Conservation (phyloP, 2,888 invertebrate species). For the Yponomeuta sedellus region DNA sequence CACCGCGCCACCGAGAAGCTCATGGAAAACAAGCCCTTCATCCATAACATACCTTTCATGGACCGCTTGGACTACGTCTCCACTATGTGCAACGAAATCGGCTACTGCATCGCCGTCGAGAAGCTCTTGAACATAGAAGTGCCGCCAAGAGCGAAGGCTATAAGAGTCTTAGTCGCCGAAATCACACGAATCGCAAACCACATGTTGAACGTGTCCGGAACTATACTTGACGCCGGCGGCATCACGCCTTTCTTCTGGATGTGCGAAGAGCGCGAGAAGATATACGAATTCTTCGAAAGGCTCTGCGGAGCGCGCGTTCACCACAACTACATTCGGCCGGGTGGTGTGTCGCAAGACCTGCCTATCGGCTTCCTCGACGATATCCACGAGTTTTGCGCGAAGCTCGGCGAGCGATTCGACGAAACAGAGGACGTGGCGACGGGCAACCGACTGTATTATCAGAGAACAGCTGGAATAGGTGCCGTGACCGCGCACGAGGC, state of each 20-base stretch:
- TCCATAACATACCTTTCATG: slow-evolving; percentile 89
- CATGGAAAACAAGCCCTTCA: slow-evolving; percentile 92
- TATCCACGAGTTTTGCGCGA: slow-evolving; percentile 80
- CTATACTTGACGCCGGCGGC: slow-evolving; percentile 88
- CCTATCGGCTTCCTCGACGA: slow-evolving; percentile 85
- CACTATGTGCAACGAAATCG: slow-evolving; percentile 88
- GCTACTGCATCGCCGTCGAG: slow-evolving; percentile 87
- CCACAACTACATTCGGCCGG: slow-evolving; percentile 87
- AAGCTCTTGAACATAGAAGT: slow-evolving; percentile 86
- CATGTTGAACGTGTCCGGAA: slow-evolving; percentile 83
- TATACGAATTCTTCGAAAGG: slow-evolving; percentile 90
- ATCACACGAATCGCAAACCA: slow-evolving; percentile 88
- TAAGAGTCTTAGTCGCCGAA: slow-evolving; percentile 86
- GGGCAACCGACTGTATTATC: slow-evolving; percentile 80
- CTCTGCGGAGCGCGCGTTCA: slow-evolving; percentile 90
- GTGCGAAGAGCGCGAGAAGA: slow-evolving; percentile 91
- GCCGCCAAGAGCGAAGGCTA: slow-evolving; percentile 87
- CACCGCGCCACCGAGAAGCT: slow-evolving; percentile 94
- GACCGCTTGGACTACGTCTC: slow-evolving; percentile 93
- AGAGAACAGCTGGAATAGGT: slow-evolving; percentile 85
- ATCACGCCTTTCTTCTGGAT: slow-evolving; percentile 95
- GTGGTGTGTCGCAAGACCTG: slow-evolving; percentile 81
- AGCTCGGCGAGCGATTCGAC: slow-evolving; percentile 85
- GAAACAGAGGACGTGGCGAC: slow-evolving; percentile 89
- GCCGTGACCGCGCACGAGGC: slow-evolving; percentile 84